Evolutionary conservation across 2,797 vertebrate species (phyloP), one percentile per base, ranked within the genome.

Genomic region (Delichon dasypus): DNA sequence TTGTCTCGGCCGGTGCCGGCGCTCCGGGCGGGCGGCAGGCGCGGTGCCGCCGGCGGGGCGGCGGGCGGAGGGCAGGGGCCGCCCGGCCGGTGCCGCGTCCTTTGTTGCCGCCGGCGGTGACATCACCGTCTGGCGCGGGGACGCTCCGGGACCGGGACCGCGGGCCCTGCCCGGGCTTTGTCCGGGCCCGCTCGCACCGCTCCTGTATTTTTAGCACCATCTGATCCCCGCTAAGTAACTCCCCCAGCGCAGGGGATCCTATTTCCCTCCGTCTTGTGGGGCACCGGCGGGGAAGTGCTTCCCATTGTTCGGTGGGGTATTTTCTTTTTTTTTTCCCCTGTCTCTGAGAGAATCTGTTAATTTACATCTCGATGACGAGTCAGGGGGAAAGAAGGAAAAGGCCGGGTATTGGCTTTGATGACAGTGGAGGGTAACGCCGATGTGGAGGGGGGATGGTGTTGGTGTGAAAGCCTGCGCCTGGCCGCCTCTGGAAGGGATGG

Each of bases 101-200:
- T 97, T 98, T 98, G 97, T 98, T 97, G 93, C 97, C 81, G 89
- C 68, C 86, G 88, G 91, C 91, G 94, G 97, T 98, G 98, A 98
- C 97, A 98, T 98, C 98, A 98, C 93, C 97, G 97, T 95, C 94
- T 96, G 94, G 92, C 94, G 76, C 92, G 90, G 90, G 90, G 94
- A 62, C 94, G 93, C 58, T 93, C 78, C 58, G 96, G 95, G 93
- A 90, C 78, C 77, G 86, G 92, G 92, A 79, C 95, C 90, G 83
- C 76, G 78, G 76, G 42, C 68, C 58, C 85, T 47, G 78, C 88
- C 74, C 55, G 72, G 60, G 60, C 86, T 97, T 85, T 90, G 90
- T 89, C 77, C 79, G 36, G 84, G 53, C 73, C 36, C 88, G 12
- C 68, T 92, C 94, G 14, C 79, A 70, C 11, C 67, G 47, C 71